A percentile compares a stretch with the other conserved stretches of the same genome.
Evolutionary conservation across 1,140 invertebrate species (phyloP).

Genomic region (Odontomachus brunneus): DNA sequence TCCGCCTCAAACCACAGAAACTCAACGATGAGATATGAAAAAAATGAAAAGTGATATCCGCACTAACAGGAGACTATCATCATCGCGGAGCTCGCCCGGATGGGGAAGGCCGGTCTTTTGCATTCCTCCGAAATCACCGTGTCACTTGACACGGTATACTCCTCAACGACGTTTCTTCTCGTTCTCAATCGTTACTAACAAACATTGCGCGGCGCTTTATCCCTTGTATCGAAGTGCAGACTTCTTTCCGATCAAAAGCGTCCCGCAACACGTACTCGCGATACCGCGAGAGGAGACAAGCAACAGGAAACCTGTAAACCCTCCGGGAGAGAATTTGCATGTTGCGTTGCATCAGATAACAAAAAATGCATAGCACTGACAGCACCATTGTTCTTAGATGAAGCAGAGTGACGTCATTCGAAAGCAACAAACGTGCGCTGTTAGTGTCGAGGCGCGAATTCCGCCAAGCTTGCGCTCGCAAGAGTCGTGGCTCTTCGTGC

Average conservation of each 20-base stretch:
- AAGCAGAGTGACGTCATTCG: no score
- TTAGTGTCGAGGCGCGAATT: no score
- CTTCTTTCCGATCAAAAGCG: no score
- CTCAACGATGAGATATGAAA: slow-evolving; percentile 76
- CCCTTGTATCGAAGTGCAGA: no score
- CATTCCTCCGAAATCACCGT: slow-evolving; percentile 75
- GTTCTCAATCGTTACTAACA: neutral
- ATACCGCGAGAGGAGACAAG: no score
- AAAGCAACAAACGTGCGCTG: no score
- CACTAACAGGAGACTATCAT: slow-evolving; percentile 82
- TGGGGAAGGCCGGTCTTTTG: slow-evolving; percentile 75
- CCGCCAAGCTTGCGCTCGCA: neutral
- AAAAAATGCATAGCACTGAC: no score
- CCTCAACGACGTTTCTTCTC: neutral
- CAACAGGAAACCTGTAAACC: no score
- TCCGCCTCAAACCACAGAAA: slow-evolving; percentile 48
- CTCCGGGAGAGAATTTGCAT: no score
- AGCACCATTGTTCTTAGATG: no score
- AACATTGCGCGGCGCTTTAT: neutral
- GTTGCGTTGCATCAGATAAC: no score
- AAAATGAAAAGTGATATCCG: slow-evolving; percentile 86
- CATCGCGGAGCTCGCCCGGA: slow-evolving; percentile 69
- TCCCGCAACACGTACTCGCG: no score
- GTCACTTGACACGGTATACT: neutral
- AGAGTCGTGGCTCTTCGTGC: slow-evolving; percentile 2